Percentiles rank a stretch among this genome's conserved stretches.
phyloP scores from a whole-genome alignment of 2,888 invertebrate genomes.

The Meandrusa payeni region DNA sequence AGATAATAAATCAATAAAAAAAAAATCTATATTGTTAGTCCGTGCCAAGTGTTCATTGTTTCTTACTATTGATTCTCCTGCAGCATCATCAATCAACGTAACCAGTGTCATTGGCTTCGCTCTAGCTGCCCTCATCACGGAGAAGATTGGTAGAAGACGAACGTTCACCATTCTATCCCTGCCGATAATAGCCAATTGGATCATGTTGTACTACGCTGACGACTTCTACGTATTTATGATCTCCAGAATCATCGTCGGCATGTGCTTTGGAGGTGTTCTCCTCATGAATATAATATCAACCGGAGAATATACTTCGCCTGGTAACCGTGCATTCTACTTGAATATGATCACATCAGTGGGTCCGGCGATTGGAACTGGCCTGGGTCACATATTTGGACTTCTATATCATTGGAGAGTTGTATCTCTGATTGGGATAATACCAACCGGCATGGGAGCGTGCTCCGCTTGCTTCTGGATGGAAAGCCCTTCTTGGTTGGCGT shows the following conservation, averaged over 20 bases:
- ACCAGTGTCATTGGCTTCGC: conserved; percentile 28
- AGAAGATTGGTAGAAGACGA: conserved; percentile 29
- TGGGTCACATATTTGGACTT: conserved; percentile 32
- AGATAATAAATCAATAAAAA: too few relatives aligned
- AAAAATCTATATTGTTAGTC: too few relatives aligned
- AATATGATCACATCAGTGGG: conserved; percentile 28
- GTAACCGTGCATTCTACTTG: conserved; percentile 30
- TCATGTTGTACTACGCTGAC: conserved; percentile 29
- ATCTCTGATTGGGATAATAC: conserved; percentile 31
- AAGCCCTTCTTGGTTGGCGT: conserved; percentile 38
- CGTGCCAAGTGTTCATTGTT: too few relatives aligned
- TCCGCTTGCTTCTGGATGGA: conserved; percentile 35
- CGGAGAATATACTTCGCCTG: conserved; percentile 33
- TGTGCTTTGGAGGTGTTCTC: conserved; percentile 33
- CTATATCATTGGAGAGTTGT: conserved; percentile 33
- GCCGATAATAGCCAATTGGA: conserved; percentile 30
- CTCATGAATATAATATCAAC: conserved; percentile 28
- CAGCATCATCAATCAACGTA: conserved; percentile 32
- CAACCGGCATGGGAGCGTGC: conserved; percentile 27
- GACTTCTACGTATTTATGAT: conserved; percentile 26
- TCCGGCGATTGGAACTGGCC: conserved; percentile 26
- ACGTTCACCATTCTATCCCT: conserved; percentile 27
- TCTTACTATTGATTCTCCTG: conserved; percentile 14
- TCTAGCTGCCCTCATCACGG: conserved; percentile 27
- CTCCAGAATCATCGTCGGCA: conserved; percentile 30